Base-by-base conservation (phyloP, 2,888 invertebrate species). In the Drosophila tripunctata region DNA sequence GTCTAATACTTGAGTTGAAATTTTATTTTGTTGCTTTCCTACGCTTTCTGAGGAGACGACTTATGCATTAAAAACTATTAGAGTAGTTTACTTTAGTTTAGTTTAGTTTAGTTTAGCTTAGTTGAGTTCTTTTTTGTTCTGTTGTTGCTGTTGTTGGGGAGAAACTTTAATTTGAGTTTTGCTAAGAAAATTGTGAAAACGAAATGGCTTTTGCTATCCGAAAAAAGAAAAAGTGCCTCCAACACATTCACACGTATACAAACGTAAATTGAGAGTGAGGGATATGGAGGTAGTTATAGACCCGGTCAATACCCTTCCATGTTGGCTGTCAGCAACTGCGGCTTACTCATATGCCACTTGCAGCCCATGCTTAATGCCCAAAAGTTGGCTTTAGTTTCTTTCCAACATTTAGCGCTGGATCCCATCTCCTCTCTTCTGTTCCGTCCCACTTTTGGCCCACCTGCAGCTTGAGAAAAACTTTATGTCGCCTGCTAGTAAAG, bases 81-180 rank as follows among this genome's bases (percentile, higher is more conserved):
- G 71, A 74, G 67, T 69, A 67, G 63, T 79, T 88, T 60, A 71
- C 65, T 50, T 83, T 54, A 63, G 56, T 72, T 67, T 36, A 72
- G 67, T 50, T 69, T 2, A 19, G 51, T 48, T 4, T 17, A 30
- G 38, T 50, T 83, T 51, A 63, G 61, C 70, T 67, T 33, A 72
- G 67, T 50, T 69, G 2, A 24, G 50, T 47, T 5, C 22, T 6
- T 10, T 27, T 27, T 10, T 21, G 35, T 48, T 54, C 47, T 6
- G 17, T 50, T 36, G 27, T n/a, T 36, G 35, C 31, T 60, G 51
- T 43, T 24, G 38, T 36, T 62, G 54, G n/a, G 31, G 17, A 44
- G 33, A 76, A 83, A 88, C 74, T 88, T 80, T 64, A 86, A 88
- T 76, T 86, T 80, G 70, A 66, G 66, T 88, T 88, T 65, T n/a